phyloP scores from a whole-genome alignment of 64 coral and sea anemone species.

The Cladopsammia gracilis region DNA sequence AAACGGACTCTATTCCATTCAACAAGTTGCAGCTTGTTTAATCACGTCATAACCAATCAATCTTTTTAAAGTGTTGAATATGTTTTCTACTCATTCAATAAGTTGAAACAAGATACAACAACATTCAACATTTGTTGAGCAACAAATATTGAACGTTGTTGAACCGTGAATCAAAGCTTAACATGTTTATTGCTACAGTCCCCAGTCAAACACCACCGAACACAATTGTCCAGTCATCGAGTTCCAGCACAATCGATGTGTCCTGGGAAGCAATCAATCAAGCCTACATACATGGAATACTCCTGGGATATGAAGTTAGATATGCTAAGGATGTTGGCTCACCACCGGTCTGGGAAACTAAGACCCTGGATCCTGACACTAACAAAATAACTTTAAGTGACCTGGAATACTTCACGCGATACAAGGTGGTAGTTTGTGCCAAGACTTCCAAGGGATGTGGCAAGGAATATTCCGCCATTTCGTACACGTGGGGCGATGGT shows the following conservation, averaged over 20 bases:
- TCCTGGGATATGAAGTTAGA: constrained; percentile 29
- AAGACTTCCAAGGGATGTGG: constrained; percentile 62
- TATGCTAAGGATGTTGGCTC: not conserved
- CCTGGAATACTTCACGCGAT: constrained; percentile 39
- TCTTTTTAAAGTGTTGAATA: no score
- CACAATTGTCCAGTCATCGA: not conserved
- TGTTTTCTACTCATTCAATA: no score
- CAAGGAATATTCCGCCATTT: not conserved
- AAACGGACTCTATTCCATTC: no score
- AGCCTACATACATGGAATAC: constrained; percentile 14
- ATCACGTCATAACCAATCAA: no score
- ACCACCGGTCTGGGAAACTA: not conserved
- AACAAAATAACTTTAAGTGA: not conserved
- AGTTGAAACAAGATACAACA: no score
- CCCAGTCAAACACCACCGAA: constrained; percentile 45
- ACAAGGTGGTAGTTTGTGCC: constrained; percentile 33
- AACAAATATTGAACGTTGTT: no score
- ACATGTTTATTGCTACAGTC: not conserved
- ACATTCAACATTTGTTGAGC: no score
- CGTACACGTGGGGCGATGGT: constrained; percentile 57
- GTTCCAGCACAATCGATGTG: not conserved
- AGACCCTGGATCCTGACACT: not conserved
- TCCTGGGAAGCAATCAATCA: constrained; percentile 31
- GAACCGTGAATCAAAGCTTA: no score
- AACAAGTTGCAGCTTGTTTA: no score